These are phyloP conservation scores for Agrotis segetum DNA, from an alignment of 2,888 invertebrate genomes.

Conservation along the genomic window DNA sequence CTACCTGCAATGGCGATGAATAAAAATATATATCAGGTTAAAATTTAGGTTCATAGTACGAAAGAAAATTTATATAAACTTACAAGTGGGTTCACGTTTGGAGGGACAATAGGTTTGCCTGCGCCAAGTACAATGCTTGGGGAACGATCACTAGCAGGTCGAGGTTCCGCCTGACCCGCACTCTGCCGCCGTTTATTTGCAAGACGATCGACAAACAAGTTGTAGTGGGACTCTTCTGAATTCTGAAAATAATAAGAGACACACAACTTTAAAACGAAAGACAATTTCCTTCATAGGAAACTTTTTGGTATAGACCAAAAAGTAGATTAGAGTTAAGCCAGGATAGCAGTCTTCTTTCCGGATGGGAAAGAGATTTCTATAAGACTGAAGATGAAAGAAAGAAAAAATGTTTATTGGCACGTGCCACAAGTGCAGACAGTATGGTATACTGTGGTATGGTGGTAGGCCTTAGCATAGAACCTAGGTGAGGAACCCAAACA, in stretches of 20 bases:
- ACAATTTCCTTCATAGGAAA: no score
- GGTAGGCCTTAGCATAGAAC: no score
- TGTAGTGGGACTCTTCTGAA: constrained; percentile 94
- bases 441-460: no score
- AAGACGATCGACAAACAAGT: constrained; percentile 94
- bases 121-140: constrained; percentile 87
- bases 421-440: no score
- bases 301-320: no score
- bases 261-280: no score
- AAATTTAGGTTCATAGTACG: neutral
- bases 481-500: neutral
- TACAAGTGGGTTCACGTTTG: constrained; percentile 84
- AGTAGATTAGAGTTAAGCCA: no score
- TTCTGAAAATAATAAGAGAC: constrained; percentile 74
- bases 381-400: no score
- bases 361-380: neutral
- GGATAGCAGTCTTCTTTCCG: no score
- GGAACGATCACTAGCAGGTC: constrained; percentile 80
- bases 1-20: constrained; percentile 71
- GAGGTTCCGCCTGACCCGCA: constrained; percentile 90
- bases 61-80: constrained; percentile 55
- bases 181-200: constrained; percentile 94
- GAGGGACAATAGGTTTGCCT: constrained; percentile 88
- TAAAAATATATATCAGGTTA: neutral
- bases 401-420: no score